Evolutionary conservation across 2,113 vertebrate species (phyloP), one percentile per base, ranked within the genome.

Genomic region (Myotis brandtii): DNA sequence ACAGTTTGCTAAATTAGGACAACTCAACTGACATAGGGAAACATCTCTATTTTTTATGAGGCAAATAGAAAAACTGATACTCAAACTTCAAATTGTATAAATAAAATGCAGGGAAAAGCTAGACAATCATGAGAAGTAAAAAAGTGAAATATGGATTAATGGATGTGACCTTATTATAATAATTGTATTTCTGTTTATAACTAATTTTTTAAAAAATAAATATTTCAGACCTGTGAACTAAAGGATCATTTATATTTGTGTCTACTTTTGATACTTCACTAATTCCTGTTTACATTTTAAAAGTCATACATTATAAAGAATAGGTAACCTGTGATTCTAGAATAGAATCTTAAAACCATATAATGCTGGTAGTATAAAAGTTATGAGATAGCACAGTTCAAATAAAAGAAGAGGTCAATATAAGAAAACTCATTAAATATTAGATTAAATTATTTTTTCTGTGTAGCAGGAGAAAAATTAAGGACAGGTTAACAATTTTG

Each of bases 391-490:
- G 17, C 40, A 23, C 30, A 83, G 34, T 85, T 92, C 8, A 48
- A 73, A 69, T 20, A 86, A 30, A 77, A 86, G 32, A 89, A 8
- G 89, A 30, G 81, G 18, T 72, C 40, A 83, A 27, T 70, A 70
- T 43, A 23, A 73, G 25, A 91, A 79, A 90, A 76, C 1, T 77
- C 23, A 75, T 76, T 90, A 75, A 62, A 69, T 32, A 83, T n/a
- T 64, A 73, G 34, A 48, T 48, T 67, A 59, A 91, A 69, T 88
- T 75, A 56, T 80, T 73, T 92, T 46, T 89, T 72, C 69, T 72
- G 30, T 86, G n/a, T 73, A n/a, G 3, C 67, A 94, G 21, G 43
- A 75, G 14, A 85, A 96, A 91, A 96, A 67, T 77, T 86, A 75
- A 92, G 27, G 32, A 17, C 70, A 92, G 16, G 80, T 56, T 46